Percentiles rank a stretch among this genome's conserved stretches.
These are phyloP conservation scores for Tamias sibiricus DNA, from an alignment of 2,113 vertebrate genomes.

Conservation along the genomic window DNA sequence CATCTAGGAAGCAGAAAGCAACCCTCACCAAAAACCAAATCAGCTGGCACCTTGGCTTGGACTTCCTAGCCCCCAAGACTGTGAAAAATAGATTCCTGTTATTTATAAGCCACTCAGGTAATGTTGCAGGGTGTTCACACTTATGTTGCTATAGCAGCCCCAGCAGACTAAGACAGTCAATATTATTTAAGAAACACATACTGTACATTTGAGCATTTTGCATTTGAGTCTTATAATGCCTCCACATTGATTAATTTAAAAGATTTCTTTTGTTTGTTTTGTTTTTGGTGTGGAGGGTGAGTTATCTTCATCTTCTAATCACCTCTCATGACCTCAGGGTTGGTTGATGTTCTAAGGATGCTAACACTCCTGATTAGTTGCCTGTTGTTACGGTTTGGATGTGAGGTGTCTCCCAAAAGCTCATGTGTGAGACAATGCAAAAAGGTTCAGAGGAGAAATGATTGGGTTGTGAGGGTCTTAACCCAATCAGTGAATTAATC, in stretches of 20 bases:
- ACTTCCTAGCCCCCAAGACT: neutral
- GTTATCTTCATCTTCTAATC: neutral
- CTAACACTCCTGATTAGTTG: neutral
- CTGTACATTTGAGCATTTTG: neutral
- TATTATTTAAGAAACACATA: neutral
- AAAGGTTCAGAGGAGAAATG: too few relatives aligned
- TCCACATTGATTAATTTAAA: neutral
- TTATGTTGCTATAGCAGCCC: neutral
- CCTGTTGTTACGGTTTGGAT: neutral
- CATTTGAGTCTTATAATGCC: neutral
- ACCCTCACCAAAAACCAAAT: neutral
- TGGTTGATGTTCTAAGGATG: neutral
- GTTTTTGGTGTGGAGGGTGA: neutral
- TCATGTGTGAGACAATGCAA: too few relatives aligned
- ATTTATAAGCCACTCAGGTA: neutral
- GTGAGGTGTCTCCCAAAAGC: too few relatives aligned
- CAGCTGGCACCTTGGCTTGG: neutral
- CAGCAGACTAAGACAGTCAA: neutral
- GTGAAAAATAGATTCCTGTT: neutral
- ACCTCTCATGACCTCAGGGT: neutral
- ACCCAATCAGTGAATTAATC: too few relatives aligned
- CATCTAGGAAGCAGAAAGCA: neutral
- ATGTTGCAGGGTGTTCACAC: neutral
- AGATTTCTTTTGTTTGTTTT: neutral
- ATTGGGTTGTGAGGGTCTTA: too few relatives aligned